Percentiles rank a stretch among this genome's conserved stretches.
phyloP scores from a whole-genome alignment of 2,797 vertebrate species.

The Fistularia commersonii region DNA sequence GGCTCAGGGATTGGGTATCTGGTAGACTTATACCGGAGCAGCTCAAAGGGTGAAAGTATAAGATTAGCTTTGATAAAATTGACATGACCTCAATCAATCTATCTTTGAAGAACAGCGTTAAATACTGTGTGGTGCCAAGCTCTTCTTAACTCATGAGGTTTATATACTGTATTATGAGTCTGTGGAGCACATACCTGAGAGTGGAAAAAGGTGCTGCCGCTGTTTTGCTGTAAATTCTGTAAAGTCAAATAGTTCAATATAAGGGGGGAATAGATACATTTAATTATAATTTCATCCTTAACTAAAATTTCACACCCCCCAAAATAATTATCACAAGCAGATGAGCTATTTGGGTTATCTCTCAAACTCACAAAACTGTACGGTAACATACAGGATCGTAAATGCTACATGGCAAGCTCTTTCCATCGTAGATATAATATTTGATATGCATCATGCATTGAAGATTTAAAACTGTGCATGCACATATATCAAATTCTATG shows the following conservation, averaged over 20 bases:
- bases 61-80: constrained; percentile 61
- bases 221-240: constrained; percentile 24
- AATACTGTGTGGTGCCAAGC: constrained; percentile 5
- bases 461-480: constrained; percentile 35
- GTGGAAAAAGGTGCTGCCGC: constrained; percentile 1
- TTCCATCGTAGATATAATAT: constrained; percentile 9
- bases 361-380: constrained; percentile 4
- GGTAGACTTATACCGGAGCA: constrained; percentile 47
- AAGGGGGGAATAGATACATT: constrained; percentile 1
- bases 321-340: not conserved
- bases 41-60: constrained; percentile 66
- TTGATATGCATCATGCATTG: constrained; percentile 47
- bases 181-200: constrained; percentile 29
- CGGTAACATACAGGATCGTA: constrained; percentile 13
- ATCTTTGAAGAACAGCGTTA: constrained; percentile 23
- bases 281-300: not conserved
- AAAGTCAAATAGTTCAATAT: constrained; percentile 24
- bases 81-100: constrained; percentile 41
- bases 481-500: constrained; percentile 28
- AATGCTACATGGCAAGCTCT: constrained; percentile 16
- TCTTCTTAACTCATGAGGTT: constrained; percentile 1
- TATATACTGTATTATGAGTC: not conserved
- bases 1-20: constrained; percentile 50
- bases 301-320: not conserved
- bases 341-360: not conserved